These are phyloP conservation scores for Dipodomys stephensi DNA, from an alignment of 2,113 vertebrate species.

Conservation along the genomic window DNA sequence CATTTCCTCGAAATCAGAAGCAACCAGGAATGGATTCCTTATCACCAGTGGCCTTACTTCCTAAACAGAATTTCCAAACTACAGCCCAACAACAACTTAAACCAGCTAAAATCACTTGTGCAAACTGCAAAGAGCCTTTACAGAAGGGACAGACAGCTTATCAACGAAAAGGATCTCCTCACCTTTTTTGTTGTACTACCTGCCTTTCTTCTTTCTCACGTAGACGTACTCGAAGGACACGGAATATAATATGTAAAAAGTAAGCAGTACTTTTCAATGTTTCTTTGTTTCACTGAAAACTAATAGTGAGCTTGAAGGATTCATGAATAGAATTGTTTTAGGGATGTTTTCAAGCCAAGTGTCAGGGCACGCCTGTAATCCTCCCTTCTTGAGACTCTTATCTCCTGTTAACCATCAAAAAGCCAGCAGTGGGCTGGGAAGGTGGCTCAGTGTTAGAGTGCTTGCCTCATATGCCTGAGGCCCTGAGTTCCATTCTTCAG, in stretches of 20 bases:
- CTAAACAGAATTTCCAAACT: constrained; percentile 94
- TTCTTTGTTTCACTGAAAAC: neutral
- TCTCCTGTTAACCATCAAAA: too few relatives aligned
- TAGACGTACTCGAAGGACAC: constrained; percentile 96
- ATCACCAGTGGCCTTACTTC: constrained; percentile 93
- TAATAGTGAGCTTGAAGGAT: neutral
- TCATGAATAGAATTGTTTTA: neutral
- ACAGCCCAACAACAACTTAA: constrained; percentile 91
- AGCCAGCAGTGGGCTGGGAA: too few relatives aligned
- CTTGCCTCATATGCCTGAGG: too few relatives aligned
- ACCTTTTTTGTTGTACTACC: constrained; percentile 97
- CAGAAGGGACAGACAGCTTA: constrained; percentile 99
- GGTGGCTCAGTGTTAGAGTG: too few relatives aligned
- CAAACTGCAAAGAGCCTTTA: constrained; percentile 97
- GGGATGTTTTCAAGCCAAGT: neutral
- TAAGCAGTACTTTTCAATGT: constrained; percentile 83
- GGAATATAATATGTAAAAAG: constrained; percentile 97
- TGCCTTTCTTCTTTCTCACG: constrained; percentile 98
- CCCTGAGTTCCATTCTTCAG: too few relatives aligned
- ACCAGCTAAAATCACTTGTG: constrained; percentile 96
- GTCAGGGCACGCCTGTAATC: too few relatives aligned
- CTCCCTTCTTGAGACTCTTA: too few relatives aligned
- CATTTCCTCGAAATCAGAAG: constrained; percentile 97
- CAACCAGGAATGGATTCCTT: constrained; percentile 93
- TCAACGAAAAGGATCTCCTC: constrained; percentile 97